Base-by-base conservation (phyloP, 2,888 invertebrate species). In the Tupiocoris notatus region DNA sequence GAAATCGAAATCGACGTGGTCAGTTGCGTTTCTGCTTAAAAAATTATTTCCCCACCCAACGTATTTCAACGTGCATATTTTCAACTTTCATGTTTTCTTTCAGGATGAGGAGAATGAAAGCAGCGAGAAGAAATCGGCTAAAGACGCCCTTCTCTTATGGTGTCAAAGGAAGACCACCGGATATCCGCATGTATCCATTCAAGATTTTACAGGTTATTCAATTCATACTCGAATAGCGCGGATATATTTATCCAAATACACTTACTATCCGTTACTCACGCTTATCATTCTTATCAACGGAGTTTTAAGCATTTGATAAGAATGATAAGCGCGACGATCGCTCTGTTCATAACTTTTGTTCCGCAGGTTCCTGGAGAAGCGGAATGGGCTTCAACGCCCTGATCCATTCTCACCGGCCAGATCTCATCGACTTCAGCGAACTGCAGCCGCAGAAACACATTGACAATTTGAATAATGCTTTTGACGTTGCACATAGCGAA, bases 331-430 rank as follows among this genome's bases (percentile, higher is more conserved):
- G n/a, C n/a, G n/a, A n/a, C n/a, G n/a, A n/a, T n/a, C n/a, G n/a
- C n/a, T n/a, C n/a, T n/a, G n/a, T n/a, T n/a, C n/a, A n/a, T n/a
- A n/a, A n/a, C n/a, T n/a, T 39, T 39, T 39, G 16, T 70, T 23
- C 24, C 75, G 22, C 86, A 81, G 92, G 91, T 82, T 96, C 96
- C 56, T 99, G 98, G 98, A 88, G 98, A 79, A 95, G 91, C 79
- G 98, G 98, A 6, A 88, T 99, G 80, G 99, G 96, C 59, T 99
- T 99, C 88, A 98, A 98, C 85, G 98, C 98, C 1, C 92, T 99
- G 79, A 98, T 99, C 82, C 98, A 99, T 84, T 92, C 97, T 23
- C 98, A 99, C 86, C 88, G 98, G 78, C 98, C 98, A 9, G 98
- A 99, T 85, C 87, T 98, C 81, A 94, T 99, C 84, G 92, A 93